Evolutionary conservation across 92 coral and sea anemone species (phyloP).

Genomic region (Nematostella vectensis): DNA sequence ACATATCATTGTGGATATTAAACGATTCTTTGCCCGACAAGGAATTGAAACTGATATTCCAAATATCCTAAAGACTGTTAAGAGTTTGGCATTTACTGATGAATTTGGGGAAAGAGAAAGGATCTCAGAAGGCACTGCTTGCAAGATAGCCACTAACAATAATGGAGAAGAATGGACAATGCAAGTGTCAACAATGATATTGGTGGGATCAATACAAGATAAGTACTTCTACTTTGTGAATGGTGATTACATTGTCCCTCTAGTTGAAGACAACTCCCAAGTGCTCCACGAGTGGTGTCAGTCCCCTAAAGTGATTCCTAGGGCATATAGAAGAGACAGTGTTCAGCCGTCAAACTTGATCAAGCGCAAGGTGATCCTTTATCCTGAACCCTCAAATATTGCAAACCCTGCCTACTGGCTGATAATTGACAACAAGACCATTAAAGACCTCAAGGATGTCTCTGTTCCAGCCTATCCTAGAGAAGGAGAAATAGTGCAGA

Average conservation of each 20-base stretch:
- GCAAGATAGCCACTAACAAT: slow-evolving; percentile 17
- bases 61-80: slow-evolving; percentile 9
- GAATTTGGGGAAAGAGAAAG: slow-evolving; percentile 23
- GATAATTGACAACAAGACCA: slow-evolving; percentile 31
- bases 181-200: slow-evolving; percentile 13
- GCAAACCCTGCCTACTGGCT: slow-evolving; percentile 40
- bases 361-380: slow-evolving; percentile 41
- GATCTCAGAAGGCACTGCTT: slow-evolving; percentile 11
- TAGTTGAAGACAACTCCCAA: slow-evolving; percentile 15
- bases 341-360: slow-evolving; percentile 29
- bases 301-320: slow-evolving; percentile 26
- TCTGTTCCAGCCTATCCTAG: slow-evolving; percentile 42
- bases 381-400: slow-evolving; percentile 47
- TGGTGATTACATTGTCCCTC: slow-evolving; percentile 49
- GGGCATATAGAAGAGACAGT: slow-evolving; percentile 25
- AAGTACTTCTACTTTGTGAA: slow-evolving; percentile 26
- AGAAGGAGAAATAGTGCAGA: slow-evolving; percentile 29
- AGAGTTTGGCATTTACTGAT: slow-evolving; percentile 13
- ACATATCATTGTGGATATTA: slow-evolving; percentile 18
- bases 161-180: slow-evolving; percentile 32
- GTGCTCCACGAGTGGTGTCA: slow-evolving; percentile 42
- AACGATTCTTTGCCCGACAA: slow-evolving; percentile 7
- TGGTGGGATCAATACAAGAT: slow-evolving; percentile 24
- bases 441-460: slow-evolving; percentile 20
- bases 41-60: slow-evolving; percentile 18